Evolutionary conservation across 2,113 vertebrate genomes (phyloP).

Genomic region (Apodemus sylvaticus): DNA sequence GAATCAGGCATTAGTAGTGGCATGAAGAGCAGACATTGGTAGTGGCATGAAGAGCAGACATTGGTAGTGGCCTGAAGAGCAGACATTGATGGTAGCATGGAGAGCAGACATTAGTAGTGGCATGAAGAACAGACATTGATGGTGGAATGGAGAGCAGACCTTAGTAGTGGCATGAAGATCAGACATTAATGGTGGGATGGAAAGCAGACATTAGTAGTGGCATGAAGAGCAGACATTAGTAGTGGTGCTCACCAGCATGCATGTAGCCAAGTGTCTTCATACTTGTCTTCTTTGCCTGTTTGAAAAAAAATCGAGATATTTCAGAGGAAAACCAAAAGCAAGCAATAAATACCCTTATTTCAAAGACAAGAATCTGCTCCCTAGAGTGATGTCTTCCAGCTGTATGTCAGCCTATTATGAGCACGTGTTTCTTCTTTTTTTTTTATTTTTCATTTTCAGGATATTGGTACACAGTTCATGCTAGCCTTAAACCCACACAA

Average conservation of each 20-base stretch:
- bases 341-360: not conserved
- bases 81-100: too few relatives aligned
- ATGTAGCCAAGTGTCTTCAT: not conserved
- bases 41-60: too few relatives aligned
- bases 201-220: not conserved
- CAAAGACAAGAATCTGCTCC: not conserved
- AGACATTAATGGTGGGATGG: too few relatives aligned
- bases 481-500: not conserved
- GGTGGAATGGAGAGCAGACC: too few relatives aligned
- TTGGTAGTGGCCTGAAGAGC: too few relatives aligned
- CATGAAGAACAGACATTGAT: too few relatives aligned
- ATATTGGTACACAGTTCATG: not conserved
- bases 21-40: too few relatives aligned
- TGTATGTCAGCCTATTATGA: not conserved
- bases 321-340: not conserved
- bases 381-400: not conserved
- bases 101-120: too few relatives aligned
- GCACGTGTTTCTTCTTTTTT: too few relatives aligned
- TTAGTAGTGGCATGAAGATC: not conserved
- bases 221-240: not conserved
- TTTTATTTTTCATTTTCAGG: not conserved
- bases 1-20: too few relatives aligned
- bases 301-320: not conserved
- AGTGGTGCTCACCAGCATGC: too few relatives aligned
- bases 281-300: not conserved